phyloP scores from a whole-genome alignment of 2,797 vertebrate genomes.

The Carcharodon carcharias region DNA sequence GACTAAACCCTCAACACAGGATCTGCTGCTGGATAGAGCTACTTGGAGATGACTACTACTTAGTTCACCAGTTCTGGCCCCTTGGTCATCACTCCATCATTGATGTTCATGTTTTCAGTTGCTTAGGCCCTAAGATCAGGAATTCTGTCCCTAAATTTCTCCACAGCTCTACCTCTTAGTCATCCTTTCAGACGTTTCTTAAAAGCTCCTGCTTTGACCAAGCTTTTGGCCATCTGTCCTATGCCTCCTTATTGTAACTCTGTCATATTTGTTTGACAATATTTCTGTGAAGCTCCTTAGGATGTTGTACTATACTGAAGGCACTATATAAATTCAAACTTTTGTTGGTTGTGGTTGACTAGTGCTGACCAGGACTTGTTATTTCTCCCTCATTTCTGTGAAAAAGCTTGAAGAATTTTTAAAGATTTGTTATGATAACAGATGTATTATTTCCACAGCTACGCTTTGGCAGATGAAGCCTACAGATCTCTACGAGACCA shows the following conservation, averaged over 20 bases:
- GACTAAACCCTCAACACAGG: too few species aligned
- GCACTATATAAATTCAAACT: not conserved
- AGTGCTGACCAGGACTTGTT: not conserved
- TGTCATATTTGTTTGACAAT: not conserved
- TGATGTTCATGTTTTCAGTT: not conserved
- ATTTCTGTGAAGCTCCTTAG: not conserved
- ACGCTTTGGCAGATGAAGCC: slow-evolving; percentile 91
- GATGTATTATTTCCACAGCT: slow-evolving; percentile 62
- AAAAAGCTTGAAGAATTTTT: not conserved
- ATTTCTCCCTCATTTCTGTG: too few species aligned
- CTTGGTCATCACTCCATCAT: not conserved
- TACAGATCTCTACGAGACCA: slow-evolving; percentile 94
- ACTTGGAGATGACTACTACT: too few species aligned
- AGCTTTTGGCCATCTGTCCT: not conserved
- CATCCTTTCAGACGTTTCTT: not conserved
- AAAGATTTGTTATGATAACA: not conserved
- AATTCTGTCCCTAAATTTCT: not conserved
- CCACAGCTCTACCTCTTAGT: not conserved
- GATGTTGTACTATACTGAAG: not conserved
- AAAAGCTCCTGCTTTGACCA: not conserved
- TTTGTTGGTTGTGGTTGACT: not conserved
- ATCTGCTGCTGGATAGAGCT: too few species aligned
- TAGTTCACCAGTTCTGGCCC: not conserved
- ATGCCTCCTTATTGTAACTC: not conserved
- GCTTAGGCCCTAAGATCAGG: not conserved